phyloP scores from a whole-genome alignment of 1,140 invertebrate genomes.

The Brachystomella parvula region DNA sequence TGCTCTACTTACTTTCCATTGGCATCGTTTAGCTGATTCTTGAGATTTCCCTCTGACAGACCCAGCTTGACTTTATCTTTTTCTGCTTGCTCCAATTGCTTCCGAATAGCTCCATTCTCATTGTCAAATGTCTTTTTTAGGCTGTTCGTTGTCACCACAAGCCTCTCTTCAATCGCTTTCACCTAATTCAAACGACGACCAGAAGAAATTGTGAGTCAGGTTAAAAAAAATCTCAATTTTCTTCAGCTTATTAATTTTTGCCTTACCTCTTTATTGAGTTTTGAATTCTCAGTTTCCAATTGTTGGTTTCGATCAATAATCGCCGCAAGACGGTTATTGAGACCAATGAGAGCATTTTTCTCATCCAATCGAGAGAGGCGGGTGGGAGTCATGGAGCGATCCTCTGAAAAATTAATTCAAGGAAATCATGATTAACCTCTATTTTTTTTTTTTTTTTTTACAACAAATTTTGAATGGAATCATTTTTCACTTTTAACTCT shows the following conservation, averaged over 20 bases:
- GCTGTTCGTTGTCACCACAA: constrained; percentile 2
- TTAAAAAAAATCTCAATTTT: background rate
- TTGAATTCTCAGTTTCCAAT: constrained; percentile 82
- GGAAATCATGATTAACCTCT: too few relatives aligned
- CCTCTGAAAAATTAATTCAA: too few relatives aligned
- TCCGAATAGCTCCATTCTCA: constrained; percentile 1
- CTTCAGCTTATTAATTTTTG: background rate
- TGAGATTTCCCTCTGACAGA: background rate
- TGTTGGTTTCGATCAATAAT: constrained; percentile 92
- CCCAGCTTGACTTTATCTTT: constrained; percentile 15
- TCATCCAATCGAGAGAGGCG: constrained; percentile 81
- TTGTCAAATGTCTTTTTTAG: constrained; percentile 13
- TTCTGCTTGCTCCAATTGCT: constrained; percentile 12
- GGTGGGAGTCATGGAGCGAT: constrained; percentile 82
- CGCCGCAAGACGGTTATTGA: constrained; percentile 87
- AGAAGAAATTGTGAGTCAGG: background rate
- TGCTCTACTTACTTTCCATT: constrained; percentile 13
- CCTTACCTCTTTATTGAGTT: constrained; percentile 49
- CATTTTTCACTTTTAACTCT: too few relatives aligned
- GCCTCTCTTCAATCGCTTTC: background rate
- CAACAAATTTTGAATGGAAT: too few relatives aligned
- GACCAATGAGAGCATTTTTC: constrained; percentile 81
- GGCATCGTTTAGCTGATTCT: constrained; percentile 13
- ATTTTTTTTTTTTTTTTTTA: too few relatives aligned
- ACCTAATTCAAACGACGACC: background rate